These are phyloP conservation scores for Panagrolaimus sp. DNA, from an alignment of 1,140 invertebrate genomes.

Conservation along the genomic window DNA sequence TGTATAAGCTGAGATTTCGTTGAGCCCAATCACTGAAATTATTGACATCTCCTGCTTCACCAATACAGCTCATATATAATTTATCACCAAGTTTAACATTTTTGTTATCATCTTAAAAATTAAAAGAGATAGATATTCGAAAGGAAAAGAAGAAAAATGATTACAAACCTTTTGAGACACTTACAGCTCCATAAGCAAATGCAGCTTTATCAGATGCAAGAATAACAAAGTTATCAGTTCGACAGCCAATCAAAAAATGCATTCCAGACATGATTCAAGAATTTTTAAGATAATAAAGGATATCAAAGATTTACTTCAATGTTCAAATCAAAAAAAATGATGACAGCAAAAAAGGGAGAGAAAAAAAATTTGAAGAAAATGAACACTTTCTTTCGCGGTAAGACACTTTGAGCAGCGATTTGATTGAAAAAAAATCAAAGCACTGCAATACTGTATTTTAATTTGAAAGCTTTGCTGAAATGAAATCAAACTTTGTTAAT, in stretches of 20 bases:
- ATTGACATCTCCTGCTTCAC: conserved; percentile 86
- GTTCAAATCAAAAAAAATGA: too few species aligned
- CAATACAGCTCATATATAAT: conserved; percentile 81
- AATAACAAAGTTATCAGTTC: conserved; percentile 54
- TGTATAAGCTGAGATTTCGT: conserved; percentile 96
- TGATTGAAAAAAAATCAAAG: too few species aligned
- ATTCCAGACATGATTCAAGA: conserved; percentile 31
- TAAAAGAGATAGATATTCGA: too few species aligned
- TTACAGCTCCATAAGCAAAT: conserved; percentile 49
- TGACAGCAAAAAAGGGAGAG: too few species aligned
- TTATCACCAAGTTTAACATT: conserved; percentile 82
- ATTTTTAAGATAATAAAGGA: neutral
- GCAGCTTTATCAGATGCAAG: conserved; percentile 50
- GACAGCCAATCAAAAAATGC: conserved; percentile 51
- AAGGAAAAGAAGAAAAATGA: neutral
- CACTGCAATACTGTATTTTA: too few species aligned
- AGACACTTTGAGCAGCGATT: too few species aligned
- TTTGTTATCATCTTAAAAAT: conserved; percentile 81
- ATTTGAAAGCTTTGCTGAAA: too few species aligned
- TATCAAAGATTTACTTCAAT: too few species aligned
- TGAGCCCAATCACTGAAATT: conserved; percentile 97
- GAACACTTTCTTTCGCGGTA: too few species aligned
- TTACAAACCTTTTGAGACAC: conserved; percentile 43
- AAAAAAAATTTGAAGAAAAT: too few species aligned
- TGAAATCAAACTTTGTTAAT: too few species aligned